These are phyloP conservation scores for Danaus melanippus DNA, from an alignment of 1,140 invertebrate genomes.

Conservation along the genomic window DNA sequence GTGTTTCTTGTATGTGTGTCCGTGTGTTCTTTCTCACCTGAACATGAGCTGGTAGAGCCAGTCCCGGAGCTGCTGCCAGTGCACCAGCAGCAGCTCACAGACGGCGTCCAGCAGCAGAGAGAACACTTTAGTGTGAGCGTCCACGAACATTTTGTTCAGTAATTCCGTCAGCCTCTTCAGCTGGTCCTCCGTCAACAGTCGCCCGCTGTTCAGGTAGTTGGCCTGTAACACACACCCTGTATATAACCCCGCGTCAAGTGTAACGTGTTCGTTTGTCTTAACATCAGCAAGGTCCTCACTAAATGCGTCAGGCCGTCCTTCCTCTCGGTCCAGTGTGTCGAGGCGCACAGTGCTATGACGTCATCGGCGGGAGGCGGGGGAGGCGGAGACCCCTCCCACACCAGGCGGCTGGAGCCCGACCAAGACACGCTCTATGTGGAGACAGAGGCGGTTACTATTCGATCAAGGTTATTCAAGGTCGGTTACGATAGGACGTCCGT, in stretches of 20 bases:
- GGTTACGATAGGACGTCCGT: no score
- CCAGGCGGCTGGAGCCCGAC: conserved; percentile 85
- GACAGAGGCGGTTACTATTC: not conserved
- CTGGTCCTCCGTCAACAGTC: conserved; percentile 79
- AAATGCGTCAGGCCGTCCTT: conserved; percentile 92
- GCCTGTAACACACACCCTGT: conserved; percentile 32
- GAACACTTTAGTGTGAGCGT: conserved; percentile 97
- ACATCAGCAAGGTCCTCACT: conserved; percentile 38
- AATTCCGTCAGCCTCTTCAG: conserved; percentile 89
- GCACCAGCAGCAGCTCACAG: conserved; percentile 88
- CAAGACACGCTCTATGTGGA: conserved; percentile 80
- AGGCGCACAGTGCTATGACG: conserved; percentile 89
- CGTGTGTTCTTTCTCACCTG: conserved; percentile 26
- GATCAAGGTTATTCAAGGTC: no score
- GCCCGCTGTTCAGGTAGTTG: conserved; percentile 80
- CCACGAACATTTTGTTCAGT: conserved; percentile 97
- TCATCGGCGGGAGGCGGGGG: conserved; percentile 74
- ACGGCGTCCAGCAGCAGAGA: conserved; percentile 93
- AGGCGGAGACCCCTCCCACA: conserved; percentile 75
- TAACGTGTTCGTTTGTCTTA: no score
- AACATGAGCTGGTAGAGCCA: conserved; percentile 87
- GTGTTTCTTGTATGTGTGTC: not conserved
- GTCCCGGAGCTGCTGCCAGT: conserved; percentile 88
- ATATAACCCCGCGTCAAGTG: no score
- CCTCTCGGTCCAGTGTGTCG: conserved; percentile 91